Evolutionary conservation across 2,888 invertebrate genomes (phyloP).

Genomic region (Caenorhabditis sinica): DNA sequence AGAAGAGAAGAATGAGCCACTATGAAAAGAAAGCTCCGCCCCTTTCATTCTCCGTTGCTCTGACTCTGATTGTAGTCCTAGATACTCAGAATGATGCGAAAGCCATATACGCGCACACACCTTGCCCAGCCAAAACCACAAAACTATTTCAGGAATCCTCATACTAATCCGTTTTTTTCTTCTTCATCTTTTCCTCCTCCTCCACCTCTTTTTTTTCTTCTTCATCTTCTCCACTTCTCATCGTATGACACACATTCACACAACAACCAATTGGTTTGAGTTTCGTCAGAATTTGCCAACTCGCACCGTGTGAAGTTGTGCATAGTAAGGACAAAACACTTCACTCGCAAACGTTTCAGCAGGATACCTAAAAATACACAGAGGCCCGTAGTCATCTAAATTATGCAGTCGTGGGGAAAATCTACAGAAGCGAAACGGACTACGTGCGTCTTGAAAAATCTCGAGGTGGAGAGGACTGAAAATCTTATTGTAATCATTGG

Average conservation of each 20-base stretch:
- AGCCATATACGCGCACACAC: slow-evolving; percentile 41
- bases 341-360: neutral
- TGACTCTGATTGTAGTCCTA: slow-evolving; percentile 55
- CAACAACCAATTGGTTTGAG: slow-evolving; percentile 20
- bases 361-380: neutral
- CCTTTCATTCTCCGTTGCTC: slow-evolving; percentile 12
- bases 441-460: no score
- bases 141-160: slow-evolving; percentile 55
- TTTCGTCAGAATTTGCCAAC: slow-evolving; percentile 42
- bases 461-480: neutral
- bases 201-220: neutral
- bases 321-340: slow-evolving; percentile 10
- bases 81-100: slow-evolving; percentile 56
- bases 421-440: neutral
- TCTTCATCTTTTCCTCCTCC: slow-evolving; percentile 1
- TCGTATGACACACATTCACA: slow-evolving; percentile 32
- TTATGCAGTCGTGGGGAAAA: slow-evolving; percentile 4
- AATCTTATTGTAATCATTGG: slow-evolving; percentile 6
- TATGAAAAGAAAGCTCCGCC: slow-evolving; percentile 18
- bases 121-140: slow-evolving; percentile 30
- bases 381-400: neutral
- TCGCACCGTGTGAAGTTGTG: slow-evolving; percentile 43
- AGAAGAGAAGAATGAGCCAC: neutral
- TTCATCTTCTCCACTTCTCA: slow-evolving; percentile 3
- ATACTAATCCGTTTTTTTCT: slow-evolving; percentile 50